Evolutionary conservation across 2,113 vertebrate genomes (phyloP), one percentile per base, ranked within the genome.

Genomic region (Callipepla squamata): DNA sequence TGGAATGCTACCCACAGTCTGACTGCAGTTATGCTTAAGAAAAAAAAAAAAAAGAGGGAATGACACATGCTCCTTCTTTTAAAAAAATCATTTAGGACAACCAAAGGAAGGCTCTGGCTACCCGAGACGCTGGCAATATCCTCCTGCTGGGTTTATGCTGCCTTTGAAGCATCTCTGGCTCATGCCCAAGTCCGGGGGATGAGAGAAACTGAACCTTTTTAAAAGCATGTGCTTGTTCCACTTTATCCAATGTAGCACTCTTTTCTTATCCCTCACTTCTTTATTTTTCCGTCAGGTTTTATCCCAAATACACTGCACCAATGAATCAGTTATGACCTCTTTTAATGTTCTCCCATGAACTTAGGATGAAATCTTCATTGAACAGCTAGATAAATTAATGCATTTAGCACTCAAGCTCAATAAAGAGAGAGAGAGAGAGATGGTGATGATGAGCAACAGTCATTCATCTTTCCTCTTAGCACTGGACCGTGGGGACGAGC

Each of bases 131-230:
- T 90, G 74, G 77, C 82, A 87, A 3, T 13, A 22, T 81, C 22
- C 16, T 85, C 57, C n/a, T 80, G 62, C 69, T 30, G 6, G 77
- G 48, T 79, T 93, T 94, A 69, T 93, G 61, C 62, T 78, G 90
- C 58, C 80, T 86, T 89, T 85, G 75, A 95, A 89, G 70, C 85
- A 73, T 45, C 23, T 76, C 77, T 68, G 86, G 80, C 48, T 79
- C 66, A 45, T 30, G 8, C 30, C 59, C 89, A 79, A 34, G 58
- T 53, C 61, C 53, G 40, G 61, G 59, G 25, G 58, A 69, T 53
- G 36, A 59, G n/a, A 82, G 28, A 84, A 85, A 85, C 1, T 13
- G 45, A 66, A 15, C 34, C 40, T 42, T 75, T 70, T 73, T 82
- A 79, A 81, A 90, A 62, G 67, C 78, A n/a, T 4, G 63, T 34